Evolutionary conservation across 2,888 invertebrate genomes (phyloP).

Genomic region (Melanchra persicariae): DNA sequence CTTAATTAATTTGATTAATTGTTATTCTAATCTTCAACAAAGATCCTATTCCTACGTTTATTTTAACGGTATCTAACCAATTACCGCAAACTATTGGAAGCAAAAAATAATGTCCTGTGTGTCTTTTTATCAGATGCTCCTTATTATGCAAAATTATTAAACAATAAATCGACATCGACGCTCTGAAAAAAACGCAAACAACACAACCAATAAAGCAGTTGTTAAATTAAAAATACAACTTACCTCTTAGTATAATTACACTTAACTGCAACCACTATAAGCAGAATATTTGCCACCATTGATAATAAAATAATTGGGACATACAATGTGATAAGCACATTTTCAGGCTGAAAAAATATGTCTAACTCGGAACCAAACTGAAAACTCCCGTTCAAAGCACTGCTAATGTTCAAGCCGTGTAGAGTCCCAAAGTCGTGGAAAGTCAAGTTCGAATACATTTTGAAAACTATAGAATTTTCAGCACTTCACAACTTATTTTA

Average conservation of each 20-base stretch:
- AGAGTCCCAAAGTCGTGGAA: slow-evolving; percentile 59
- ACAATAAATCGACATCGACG: neutral
- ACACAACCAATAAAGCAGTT: neutral
- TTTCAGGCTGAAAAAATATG: slow-evolving; percentile 85
- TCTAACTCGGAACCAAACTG: slow-evolving; percentile 79
- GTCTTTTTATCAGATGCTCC: neutral
- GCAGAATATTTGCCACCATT: slow-evolving; percentile 91
- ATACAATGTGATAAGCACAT: slow-evolving; percentile 91
- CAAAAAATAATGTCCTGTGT: neutral
- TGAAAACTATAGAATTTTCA: slow-evolving; percentile 33
- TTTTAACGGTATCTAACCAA: neutral
- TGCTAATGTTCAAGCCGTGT: slow-evolving; percentile 56
- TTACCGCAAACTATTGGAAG: neutral
- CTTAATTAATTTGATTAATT: neutral
- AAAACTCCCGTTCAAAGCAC: slow-evolving; percentile 71
- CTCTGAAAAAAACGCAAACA: neutral
- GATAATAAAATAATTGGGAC: slow-evolving; percentile 92
- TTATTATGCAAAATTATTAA: neutral
- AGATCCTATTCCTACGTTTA: neutral
- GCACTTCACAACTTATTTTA: slow-evolving; percentile 35
- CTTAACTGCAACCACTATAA: slow-evolving; percentile 92
- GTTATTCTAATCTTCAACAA: neutral
- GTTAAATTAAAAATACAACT: slow-evolving; percentile 67
- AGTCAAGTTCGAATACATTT: slow-evolving; percentile 65
- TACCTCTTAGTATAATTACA: slow-evolving; percentile 93